Evolutionary conservation across 2,888 invertebrate species (phyloP), one percentile per base, ranked within the genome.

Genomic region (Epirrhoe alternata): DNA sequence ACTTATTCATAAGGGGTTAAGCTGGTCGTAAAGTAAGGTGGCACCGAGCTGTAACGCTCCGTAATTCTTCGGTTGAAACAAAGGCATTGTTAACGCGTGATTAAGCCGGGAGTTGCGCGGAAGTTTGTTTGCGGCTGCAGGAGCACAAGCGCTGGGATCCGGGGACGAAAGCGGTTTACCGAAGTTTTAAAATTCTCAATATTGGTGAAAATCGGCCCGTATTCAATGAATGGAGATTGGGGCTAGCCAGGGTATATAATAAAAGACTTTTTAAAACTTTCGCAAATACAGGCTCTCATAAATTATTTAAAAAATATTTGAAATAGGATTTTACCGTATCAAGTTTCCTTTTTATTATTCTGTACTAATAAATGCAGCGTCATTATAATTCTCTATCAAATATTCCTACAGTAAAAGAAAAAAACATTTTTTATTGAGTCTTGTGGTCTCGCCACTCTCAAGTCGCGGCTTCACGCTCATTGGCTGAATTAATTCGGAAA

Each of bases 21-120:
- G 61, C 35, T 50, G 35, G 38, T 61, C 50, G 6, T 6, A 12
- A 49, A 31, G 55, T 47, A 57, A 57, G 58, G 31, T 61, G 57
- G n/a, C 60, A 61, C 17, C 17, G 33, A 31, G 56, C 33, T 33
- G 42, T 45, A 62, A 50, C 55, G 49, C 56, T 14, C 45, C 50
- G 57, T 58, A 62, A 62, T 56, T 51, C 38, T 35, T 53, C 47
- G 33, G 55, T 50, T 49, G 54, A 59, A 70, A 58, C 66, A 64
- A 66, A 47, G 56, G 61, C 52, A 59, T 67, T 59, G 57, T 59
- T 65, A 60, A 68, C 66, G 72, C 66, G 72, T 66, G 66, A 74
- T 74, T 72, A 72, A 69, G 61, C 63, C 62, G 50, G n/a, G 42
- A 56, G 56, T 60, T 64, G 57, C 7, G 33, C 6, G 10, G 51